Conservation (phyloP, 2,888 invertebrate species). For the Helobdella robusta region DNA sequence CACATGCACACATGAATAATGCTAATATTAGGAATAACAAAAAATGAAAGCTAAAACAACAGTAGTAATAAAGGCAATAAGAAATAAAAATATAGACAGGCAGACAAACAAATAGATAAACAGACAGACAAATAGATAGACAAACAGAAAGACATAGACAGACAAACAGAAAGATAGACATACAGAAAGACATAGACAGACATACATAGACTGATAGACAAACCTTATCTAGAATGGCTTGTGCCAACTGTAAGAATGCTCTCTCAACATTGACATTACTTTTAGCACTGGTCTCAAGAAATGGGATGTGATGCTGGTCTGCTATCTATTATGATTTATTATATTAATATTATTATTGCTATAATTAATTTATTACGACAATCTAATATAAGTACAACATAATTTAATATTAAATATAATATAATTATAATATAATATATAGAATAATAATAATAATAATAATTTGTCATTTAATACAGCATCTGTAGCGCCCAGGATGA, state of each 20-base stretch:
- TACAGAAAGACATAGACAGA: too few relatives aligned
- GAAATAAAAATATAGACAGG: too few relatives aligned
- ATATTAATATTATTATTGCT: background rate
- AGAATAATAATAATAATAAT: conserved; percentile 5
- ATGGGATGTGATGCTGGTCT: conserved; percentile 83
- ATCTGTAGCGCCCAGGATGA: background rate
- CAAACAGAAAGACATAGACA: too few relatives aligned
- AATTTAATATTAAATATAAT: background rate
- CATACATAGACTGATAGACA: too few relatives aligned
- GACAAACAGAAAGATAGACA: too few relatives aligned
- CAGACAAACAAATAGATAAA: too few relatives aligned
- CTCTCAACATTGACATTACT: conserved; percentile 90
- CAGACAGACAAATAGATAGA: too few relatives aligned
- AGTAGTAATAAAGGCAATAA: too few relatives aligned
- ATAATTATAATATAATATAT: background rate
- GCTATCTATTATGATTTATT: conserved; percentile 62
- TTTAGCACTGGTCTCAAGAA: conserved; percentile 96
- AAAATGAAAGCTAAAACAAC: too few relatives aligned
- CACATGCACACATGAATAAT: too few relatives aligned
- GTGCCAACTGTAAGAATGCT: conserved; percentile 85
- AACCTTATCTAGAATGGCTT: conserved; percentile 80
- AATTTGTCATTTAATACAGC: background rate
- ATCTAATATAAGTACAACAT: conserved; percentile 4
- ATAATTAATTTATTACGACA: background rate
- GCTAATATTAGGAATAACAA: too few relatives aligned